Conservation (phyloP, 2,113 vertebrate genomes). For the Pimephales promelas region DNA sequence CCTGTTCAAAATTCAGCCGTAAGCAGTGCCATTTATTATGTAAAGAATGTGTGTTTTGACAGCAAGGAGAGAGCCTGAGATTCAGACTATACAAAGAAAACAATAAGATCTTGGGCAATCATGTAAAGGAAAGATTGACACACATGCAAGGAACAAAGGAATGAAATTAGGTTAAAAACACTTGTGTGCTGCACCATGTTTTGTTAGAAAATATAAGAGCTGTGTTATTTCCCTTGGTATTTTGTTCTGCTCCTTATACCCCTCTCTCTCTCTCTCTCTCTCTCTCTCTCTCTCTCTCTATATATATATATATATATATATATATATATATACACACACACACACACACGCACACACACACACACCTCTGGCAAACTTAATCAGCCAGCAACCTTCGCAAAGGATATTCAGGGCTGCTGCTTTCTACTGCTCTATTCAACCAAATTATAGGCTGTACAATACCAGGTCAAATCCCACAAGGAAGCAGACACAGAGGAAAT, state of each 20-base stretch:
- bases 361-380: slow-evolving; percentile 14
- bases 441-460: slow-evolving; percentile 31
- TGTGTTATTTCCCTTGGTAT: slow-evolving; percentile 1
- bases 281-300: no score
- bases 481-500: slow-evolving; percentile 7
- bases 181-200: background rate
- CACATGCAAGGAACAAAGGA: background rate
- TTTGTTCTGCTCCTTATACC: background rate
- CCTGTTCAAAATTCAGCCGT: background rate
- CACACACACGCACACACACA: background rate
- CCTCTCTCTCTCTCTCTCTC: no score
- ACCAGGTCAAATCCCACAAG: slow-evolving; percentile 6
- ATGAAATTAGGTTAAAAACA: background rate
- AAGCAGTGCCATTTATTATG: background rate
- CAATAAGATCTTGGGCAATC: background rate
- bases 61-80: background rate
- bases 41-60: background rate
- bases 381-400: slow-evolving; percentile 12
- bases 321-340: no score
- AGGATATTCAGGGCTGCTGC: background rate
- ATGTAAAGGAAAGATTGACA: background rate
- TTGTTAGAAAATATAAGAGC: background rate
- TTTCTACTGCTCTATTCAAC: background rate
- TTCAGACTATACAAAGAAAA: background rate
- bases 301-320: no score